A percentile compares a stretch with the other conserved stretches of the same genome.
phyloP scores from a whole-genome alignment of 2,888 invertebrate species.

The Archaeoteleia sp. region DNA sequence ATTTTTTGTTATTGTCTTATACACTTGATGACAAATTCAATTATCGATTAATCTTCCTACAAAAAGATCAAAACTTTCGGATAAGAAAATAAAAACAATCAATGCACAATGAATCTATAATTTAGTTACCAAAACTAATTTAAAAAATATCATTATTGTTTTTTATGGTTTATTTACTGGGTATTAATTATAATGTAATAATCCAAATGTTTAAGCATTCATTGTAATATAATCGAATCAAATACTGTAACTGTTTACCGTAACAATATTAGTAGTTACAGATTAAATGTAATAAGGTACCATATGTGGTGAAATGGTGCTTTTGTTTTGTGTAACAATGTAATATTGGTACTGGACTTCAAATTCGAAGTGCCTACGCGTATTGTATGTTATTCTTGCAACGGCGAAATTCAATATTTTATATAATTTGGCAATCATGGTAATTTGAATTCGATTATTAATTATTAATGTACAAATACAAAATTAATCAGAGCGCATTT shows the following conservation, averaged over 20 bases:
- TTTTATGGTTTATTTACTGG: too few species aligned
- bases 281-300: constrained; percentile 6
- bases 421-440: constrained; percentile 12
- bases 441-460: constrained; percentile 13
- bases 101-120: too few species aligned
- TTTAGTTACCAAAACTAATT: too few species aligned
- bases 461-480: constrained; percentile 10
- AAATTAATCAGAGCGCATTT: constrained; percentile 5
- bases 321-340: constrained; percentile 20
- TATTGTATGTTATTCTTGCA: constrained; percentile 18
- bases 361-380: constrained; percentile 16
- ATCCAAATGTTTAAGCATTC: too few species aligned
- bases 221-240: too few species aligned
- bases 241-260: neutral
- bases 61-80: too few species aligned
- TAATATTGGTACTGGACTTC: constrained; percentile 16
- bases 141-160: too few species aligned
- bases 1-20: too few species aligned
- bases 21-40: too few species aligned
- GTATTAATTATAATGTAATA: constrained; percentile 10
- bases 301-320: constrained; percentile 15
- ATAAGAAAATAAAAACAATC: too few species aligned
- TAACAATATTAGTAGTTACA: constrained; percentile 8
- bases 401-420: constrained; percentile 17
- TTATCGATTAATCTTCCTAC: too few species aligned